Evolutionary conservation across 2,113 vertebrate species (phyloP).

Genomic region (Sander lucioperca): DNA sequence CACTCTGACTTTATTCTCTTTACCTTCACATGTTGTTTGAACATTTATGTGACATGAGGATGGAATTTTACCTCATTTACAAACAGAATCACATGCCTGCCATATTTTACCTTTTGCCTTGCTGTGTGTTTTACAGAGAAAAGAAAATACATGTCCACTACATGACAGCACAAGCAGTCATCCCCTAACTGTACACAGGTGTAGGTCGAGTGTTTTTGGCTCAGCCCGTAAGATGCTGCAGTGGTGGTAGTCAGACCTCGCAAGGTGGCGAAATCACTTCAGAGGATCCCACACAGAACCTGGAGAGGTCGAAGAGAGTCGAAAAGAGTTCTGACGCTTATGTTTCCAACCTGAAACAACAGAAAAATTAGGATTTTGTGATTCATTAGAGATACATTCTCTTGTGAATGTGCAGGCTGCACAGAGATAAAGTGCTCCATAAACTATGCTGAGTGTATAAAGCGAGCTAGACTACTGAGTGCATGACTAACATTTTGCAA

Average conservation of each 20-base stretch:
- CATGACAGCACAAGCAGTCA: conserved; percentile 37
- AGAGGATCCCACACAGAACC: conserved; percentile 27
- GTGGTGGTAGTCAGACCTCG: neutral
- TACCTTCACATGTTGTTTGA: conserved; percentile 22
- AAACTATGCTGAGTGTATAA: neutral
- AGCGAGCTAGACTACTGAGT: neutral
- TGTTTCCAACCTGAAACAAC: conserved; percentile 58
- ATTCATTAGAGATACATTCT: neutral
- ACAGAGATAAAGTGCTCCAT: neutral
- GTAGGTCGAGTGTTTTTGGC: conserved; percentile 17
- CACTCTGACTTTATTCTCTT: conserved; percentile 69
- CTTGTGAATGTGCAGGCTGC: neutral
- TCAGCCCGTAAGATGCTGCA: conserved; percentile 26
- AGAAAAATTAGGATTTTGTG: neutral
- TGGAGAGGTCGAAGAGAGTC: conserved; percentile 11
- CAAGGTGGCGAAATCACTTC: neutral
- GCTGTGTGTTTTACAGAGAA: conserved; percentile 42
- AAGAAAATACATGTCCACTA: conserved; percentile 14
- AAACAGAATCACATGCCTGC: conserved; percentile 65
- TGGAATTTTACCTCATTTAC: conserved; percentile 63
- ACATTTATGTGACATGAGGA: conserved; percentile 39
- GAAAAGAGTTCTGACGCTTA: conserved; percentile 18
- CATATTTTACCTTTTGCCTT: conserved; percentile 38
- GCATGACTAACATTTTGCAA: neutral
- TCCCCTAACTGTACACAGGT: conserved; percentile 29